Conservation (phyloP, 1,140 invertebrate species). For the Mycetomoellerius zeteki region DNA sequence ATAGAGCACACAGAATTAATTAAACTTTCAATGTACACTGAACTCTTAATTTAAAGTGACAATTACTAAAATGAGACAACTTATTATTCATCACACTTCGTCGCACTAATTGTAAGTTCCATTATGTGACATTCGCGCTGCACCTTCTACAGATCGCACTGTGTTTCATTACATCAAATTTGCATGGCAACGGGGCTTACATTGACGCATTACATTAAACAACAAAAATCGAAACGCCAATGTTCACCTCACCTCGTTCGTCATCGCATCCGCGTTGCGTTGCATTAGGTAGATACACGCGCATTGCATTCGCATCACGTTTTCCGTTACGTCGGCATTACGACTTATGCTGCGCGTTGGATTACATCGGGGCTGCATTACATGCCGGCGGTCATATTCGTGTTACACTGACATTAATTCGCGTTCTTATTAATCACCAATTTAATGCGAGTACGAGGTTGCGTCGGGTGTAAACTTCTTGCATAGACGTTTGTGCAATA, state of each 20-base stretch:
- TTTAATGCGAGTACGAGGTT: constrained; percentile 11
- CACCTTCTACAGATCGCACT: background rate
- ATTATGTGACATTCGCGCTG: constrained; percentile 9
- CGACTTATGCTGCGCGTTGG: background rate
- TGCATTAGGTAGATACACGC: background rate
- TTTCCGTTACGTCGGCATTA: constrained; percentile 56
- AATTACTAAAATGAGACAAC: background rate
- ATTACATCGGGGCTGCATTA: constrained; percentile 34
- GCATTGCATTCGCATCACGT: constrained; percentile 47
- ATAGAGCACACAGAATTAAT: too few relatives aligned
- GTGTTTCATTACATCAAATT: background rate
- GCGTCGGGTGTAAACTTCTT: background rate
- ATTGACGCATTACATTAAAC: constrained; percentile 19
- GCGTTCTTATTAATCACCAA: constrained; percentile 32
- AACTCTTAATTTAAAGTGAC: background rate
- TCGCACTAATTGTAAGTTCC: background rate
- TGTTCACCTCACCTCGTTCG: background rate
- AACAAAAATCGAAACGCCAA: constrained; percentile 33
- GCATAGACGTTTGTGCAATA: background rate
- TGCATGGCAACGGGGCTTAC: too few relatives aligned
- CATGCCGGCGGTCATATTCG: constrained; percentile 9
- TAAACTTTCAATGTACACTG: too few relatives aligned
- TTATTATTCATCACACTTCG: background rate
- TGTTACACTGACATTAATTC: constrained; percentile 2
- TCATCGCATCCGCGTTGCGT: constrained; percentile 20